Percentiles rank a stretch among this genome's conserved stretches.
Conservation (phyloP, 1,140 invertebrate genomes). For the Eriosoma lanigerum region DNA sequence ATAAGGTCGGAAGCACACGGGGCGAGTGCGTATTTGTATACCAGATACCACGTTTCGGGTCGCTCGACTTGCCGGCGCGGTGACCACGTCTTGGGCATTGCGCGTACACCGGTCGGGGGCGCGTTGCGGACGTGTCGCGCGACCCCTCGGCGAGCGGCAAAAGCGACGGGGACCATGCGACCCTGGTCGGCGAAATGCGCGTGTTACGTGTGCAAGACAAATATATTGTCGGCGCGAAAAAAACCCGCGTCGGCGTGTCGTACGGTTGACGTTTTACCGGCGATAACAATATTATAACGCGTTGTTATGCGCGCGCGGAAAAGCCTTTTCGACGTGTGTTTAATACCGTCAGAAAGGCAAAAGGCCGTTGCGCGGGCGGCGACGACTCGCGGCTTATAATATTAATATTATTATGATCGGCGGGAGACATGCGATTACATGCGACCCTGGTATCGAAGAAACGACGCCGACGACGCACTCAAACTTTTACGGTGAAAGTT, state of each 20-base stretch:
- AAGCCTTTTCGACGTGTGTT: not conserved
- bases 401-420: too few species aligned
- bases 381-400: too few species aligned
- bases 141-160: not conserved
- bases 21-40: too few species aligned
- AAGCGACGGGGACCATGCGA: not conserved
- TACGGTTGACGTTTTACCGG: not conserved
- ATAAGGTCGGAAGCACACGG: too few species aligned
- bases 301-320: not conserved
- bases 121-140: too few species aligned
- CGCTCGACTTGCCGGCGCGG: too few species aligned
- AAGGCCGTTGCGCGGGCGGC: not conserved
- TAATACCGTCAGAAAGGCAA: not conserved
- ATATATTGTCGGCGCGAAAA: slow-evolving; percentile 15
- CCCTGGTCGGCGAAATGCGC: slow-evolving; percentile 42
- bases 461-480: not conserved
- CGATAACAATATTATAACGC: not conserved
- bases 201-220: not conserved
- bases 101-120: not conserved
- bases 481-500: slow-evolving; percentile 21
- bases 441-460: slow-evolving; percentile 24
- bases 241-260: not conserved
- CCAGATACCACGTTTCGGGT: too few species aligned
- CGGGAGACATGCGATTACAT: too few species aligned
- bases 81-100: too few species aligned